phyloP scores from a whole-genome alignment of 53 echinoderm and acorn worm genomes.

The Mesocentrotus franciscanus region DNA sequence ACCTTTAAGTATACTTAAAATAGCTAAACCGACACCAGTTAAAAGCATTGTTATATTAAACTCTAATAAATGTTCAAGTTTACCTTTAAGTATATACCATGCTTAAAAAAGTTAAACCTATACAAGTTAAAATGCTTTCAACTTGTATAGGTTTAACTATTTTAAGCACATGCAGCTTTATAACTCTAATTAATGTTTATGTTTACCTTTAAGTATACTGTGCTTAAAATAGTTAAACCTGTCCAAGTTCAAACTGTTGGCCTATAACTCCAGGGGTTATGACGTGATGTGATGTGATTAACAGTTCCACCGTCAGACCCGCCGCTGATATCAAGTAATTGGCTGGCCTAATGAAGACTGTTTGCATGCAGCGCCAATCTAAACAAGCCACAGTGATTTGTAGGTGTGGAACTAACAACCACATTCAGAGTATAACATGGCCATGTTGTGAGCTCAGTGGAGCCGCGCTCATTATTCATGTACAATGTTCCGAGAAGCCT shows the following conservation, averaged over 20 bases:
- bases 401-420: constrained; percentile 19
- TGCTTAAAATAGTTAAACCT: constrained; percentile 36
- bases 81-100: too few species aligned
- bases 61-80: too few species aligned
- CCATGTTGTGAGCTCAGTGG: neutral
- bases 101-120: too few species aligned
- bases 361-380: constrained; percentile 54
- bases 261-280: neutral
- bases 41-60: too few species aligned
- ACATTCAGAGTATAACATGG: neutral
- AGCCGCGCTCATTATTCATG: neutral
- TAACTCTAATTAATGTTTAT: neutral
- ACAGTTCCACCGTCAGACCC: constrained; percentile 22
- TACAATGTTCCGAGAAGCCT: neutral
- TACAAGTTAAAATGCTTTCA: neutral
- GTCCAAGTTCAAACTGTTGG: constrained; percentile 22
- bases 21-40: too few species aligned
- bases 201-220: constrained; percentile 22
- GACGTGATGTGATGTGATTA: constrained; percentile 38
- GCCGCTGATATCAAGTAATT: constrained; percentile 36
- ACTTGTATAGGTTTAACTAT: constrained; percentile 6
- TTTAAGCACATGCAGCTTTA: neutral
- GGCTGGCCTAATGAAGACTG: constrained; percentile 55
- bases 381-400: constrained; percentile 50
- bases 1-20: too few species aligned